Evolutionary conservation across 2,888 invertebrate genomes (phyloP), one percentile per base, ranked within the genome.

Genomic region (Linnaemya vulpina): DNA sequence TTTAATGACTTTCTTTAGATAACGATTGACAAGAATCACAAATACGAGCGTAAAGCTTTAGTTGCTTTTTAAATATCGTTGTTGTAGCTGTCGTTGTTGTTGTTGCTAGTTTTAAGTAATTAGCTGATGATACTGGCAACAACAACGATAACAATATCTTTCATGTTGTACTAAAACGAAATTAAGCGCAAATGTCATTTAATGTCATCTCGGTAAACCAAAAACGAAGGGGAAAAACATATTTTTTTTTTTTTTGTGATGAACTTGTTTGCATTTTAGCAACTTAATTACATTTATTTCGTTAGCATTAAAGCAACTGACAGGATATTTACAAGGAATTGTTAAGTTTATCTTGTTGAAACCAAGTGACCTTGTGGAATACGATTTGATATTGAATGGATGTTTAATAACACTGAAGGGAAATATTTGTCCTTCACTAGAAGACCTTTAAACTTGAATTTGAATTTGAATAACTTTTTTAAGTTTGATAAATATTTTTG

Each of bases 171-270:
- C 77, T 80, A 68, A 67, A 73, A 76, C 55, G 73, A 73, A 84
- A 80, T 84, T 84, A 76, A 80, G 70, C 76, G 62, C 67, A 84
- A 84, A 80, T 80, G 80, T 83, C 79, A 74, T 67, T 80, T 74
- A 25, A 73, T 49, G 70, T 43, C 71, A 79, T 17, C 63, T 71
- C 22, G 8, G 25, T 15, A 43, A 73, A 51, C 17, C 43, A 22
- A 20, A 30, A 9, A 9, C 7, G 0, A 10, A 7, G 62, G 63
- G 40, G 22, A 20, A 15, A 1, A 38, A 55, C 38, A 25, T 15
- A 58, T 9, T 15, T 8, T 58, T 25, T 73, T 38, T 67, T 70
- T 51, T 58, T 25, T 73, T 49, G 60, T 70, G 60, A 65, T 84
- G 75, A 65, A 74, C 49, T 83, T 70, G 74, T 79, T 70, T 75